Evolutionary conservation across 2,888 invertebrate species (phyloP), one percentile per base, ranked within the genome.

Genomic region (Caenorhabditis wallacei): DNA sequence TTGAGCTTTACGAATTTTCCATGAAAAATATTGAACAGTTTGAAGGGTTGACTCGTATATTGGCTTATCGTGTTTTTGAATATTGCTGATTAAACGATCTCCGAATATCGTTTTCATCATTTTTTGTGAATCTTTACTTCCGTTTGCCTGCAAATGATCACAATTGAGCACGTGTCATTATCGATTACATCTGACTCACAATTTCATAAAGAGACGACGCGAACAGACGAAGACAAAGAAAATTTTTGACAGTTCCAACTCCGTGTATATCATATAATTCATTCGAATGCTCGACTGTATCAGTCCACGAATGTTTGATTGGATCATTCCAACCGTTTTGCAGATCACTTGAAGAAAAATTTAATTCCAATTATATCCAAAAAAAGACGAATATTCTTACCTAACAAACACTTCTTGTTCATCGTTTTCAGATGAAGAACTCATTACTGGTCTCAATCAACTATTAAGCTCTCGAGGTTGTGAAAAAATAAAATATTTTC

Each of bases 141-240:
- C 26, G n/a, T 63, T 56, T 16, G 64, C 63, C 74, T 74, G 74
- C 11, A 54, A 71, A 4, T 8, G 13, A 3, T 54, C 37, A 5
- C 16, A 1, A 37, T 37, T 54, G 22, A 20, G 5, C 1, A 7
- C 20, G 24, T 43, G 2, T 43, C 13, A 7, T 13, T 43, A 4
- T 35, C 35, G 35, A 20, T 35, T 53, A n/a, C n/a, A n/a, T n/a
- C n/a, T n/a, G n/a, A n/a, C 22, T 68, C 24, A 74, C 74, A 30
- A 74, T 54, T 64, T 74, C 74, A 64, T 43, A 74, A 16, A 74
- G 40, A 1, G 74, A 74, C 7, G 63, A 64, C 2, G 64, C 63
- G 24, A 74, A 74, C 26, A 74, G 56, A 8, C 74, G 63, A 8
- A 74, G 22, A 26, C 63, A 74, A 4, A 74, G 64, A 5, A 64